phyloP scores from a whole-genome alignment of 2,888 invertebrate genomes.

The Ectemnius cavifrons region DNA sequence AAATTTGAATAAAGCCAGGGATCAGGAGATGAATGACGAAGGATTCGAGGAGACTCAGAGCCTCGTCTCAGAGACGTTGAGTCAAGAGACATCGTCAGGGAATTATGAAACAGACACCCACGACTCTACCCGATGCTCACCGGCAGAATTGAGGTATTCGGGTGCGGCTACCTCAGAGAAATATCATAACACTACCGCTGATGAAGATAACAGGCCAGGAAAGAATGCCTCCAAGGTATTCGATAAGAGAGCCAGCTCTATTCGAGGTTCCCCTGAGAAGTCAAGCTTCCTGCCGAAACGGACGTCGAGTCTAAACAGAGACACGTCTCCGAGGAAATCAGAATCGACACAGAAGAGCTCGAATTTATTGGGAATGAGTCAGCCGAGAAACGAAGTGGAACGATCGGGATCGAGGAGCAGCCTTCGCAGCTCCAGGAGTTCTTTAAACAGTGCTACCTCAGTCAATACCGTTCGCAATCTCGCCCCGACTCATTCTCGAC shows the following conservation, averaged over 20 bases:
- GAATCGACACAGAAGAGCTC: slow-evolving; percentile 17
- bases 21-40: slow-evolving; percentile 90
- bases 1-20: slow-evolving; percentile 76
- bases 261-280: slow-evolving; percentile 55
- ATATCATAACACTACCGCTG: neutral
- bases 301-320: slow-evolving; percentile 60
- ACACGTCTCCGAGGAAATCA: slow-evolving; percentile 8
- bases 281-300: slow-evolving; percentile 73
- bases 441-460: slow-evolving; percentile 89
- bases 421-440: slow-evolving; percentile 89
- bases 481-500: slow-evolving; percentile 79
- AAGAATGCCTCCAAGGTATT: slow-evolving; percentile 25
- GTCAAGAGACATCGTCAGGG: slow-evolving; percentile 90
- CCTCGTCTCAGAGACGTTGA: slow-evolving; percentile 90
- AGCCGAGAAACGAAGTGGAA: slow-evolving; percentile 82
- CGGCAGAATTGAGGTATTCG: slow-evolving; percentile 66
- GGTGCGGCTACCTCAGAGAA: neutral
- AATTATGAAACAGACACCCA: slow-evolving; percentile 83
- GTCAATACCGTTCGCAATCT: slow-evolving; percentile 88
- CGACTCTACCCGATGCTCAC: slow-evolving; percentile 76
- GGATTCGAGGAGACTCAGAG: slow-evolving; percentile 95
- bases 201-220: neutral
- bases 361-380: slow-evolving; percentile 16
- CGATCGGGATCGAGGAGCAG: slow-evolving; percentile 89
- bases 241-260: slow-evolving; percentile 42